phyloP scores from a whole-genome alignment of 2,888 invertebrate genomes.

The Hofmannophila pseudospretella region DNA sequence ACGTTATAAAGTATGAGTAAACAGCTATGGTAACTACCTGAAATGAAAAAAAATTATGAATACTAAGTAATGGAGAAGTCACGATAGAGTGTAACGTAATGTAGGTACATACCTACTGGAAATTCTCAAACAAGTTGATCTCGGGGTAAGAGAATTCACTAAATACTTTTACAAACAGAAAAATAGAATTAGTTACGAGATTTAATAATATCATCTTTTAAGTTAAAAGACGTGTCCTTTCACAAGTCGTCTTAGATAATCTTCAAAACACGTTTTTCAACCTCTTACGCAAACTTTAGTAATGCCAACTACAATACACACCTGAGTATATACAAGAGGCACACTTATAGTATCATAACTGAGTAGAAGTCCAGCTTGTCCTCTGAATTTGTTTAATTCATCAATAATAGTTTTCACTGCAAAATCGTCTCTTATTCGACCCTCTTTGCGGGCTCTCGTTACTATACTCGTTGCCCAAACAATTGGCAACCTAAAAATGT shows the following conservation, averaged over 20 bases:
- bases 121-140: too few relatives aligned
- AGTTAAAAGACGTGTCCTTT: too few relatives aligned
- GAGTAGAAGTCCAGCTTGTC: conserved; percentile 85
- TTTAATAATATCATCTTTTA: too few relatives aligned
- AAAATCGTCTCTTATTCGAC: conserved; percentile 92
- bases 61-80: not conserved
- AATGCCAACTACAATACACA: too few relatives aligned
- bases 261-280: too few relatives aligned
- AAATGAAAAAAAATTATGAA: conserved; percentile 26
- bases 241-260: too few relatives aligned
- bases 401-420: conserved; percentile 94
- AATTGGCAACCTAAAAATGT: conserved; percentile 83
- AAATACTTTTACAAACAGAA: too few relatives aligned
- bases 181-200: too few relatives aligned
- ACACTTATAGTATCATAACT: conserved; percentile 89
- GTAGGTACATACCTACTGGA: too few relatives aligned
- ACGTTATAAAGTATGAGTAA: conserved; percentile 93
- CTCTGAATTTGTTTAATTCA: conserved; percentile 90
- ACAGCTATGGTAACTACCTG: conserved; percentile 93
- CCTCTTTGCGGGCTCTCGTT: conserved; percentile 92
- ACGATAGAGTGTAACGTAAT: too few relatives aligned
- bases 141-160: too few relatives aligned
- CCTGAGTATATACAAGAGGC: conserved; percentile 90
- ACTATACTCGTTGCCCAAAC: conserved; percentile 95
- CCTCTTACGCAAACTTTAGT: too few relatives aligned